Percentiles rank a stretch among this genome's conserved stretches.
phyloP scores from a whole-genome alignment of 2,113 vertebrate species.

The Grallaria varia region DNA sequence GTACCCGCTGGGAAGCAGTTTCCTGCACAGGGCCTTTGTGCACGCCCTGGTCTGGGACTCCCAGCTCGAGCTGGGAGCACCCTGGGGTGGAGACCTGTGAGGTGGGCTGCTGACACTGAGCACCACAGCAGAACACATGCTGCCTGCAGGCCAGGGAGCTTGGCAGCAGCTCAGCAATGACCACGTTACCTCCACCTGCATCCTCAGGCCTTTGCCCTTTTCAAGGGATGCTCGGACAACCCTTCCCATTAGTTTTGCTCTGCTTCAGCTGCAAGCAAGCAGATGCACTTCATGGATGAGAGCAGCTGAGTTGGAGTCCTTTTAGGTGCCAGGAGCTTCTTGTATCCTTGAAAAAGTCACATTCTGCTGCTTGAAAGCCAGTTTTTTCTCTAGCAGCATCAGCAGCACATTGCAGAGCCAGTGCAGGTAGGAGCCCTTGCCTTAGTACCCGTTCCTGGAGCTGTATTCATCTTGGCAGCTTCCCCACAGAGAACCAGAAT shows the following conservation, averaged over 20 bases:
- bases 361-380: not conserved
- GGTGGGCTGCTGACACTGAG: not conserved
- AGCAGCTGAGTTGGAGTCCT: not conserved
- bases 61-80: not conserved
- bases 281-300: not conserved
- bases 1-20: not conserved
- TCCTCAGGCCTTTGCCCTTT: not conserved
- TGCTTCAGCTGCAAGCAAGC: not conserved
- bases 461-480: constrained; percentile 17
- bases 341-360: not conserved
- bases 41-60: not conserved
- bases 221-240: not conserved
- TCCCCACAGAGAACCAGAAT: constrained; percentile 18
- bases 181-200: not conserved
- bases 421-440: not conserved
- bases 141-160: not conserved
- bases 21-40: not conserved
- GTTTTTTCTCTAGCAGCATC: not conserved
- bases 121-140: rapidly evolving
- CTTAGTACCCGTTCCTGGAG: not conserved
- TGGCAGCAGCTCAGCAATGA: not conserved
- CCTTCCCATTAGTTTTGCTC: not conserved
- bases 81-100: not conserved
- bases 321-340: not conserved
- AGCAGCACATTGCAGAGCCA: not conserved